These are phyloP conservation scores for Volucella bombylans DNA, from an alignment of 2,888 invertebrate species.

Conservation along the genomic window DNA sequence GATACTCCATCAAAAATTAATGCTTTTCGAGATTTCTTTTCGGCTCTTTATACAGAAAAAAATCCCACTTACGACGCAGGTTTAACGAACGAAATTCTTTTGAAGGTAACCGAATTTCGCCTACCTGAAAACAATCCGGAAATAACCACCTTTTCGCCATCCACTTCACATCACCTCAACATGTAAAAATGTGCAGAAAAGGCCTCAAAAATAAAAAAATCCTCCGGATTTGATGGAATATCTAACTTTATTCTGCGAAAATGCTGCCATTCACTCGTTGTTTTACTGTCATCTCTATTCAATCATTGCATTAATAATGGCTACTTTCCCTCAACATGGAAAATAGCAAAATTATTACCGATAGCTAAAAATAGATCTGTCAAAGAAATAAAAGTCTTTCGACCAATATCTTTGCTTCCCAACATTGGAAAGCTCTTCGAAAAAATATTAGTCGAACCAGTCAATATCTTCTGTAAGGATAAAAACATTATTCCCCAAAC, in stretches of 20 bases:
- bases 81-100: not conserved
- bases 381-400: not conserved
- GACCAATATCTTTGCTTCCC: conserved; percentile 6
- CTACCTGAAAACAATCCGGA: not conserved
- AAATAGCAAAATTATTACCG: too few species aligned
- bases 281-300: not conserved
- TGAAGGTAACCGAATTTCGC: not conserved
- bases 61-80: not conserved
- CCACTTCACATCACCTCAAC: conserved; percentile 9
- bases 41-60: not conserved
- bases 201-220: too few species aligned
- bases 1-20: conserved; percentile 18
- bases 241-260: not conserved
- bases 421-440: not conserved
- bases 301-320: too few species aligned
- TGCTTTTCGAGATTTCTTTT: conserved; percentile 21
- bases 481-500: conserved; percentile 9
- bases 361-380: too few species aligned
- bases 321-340: not conserved
- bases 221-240: too few species aligned
- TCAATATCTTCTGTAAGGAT: conserved; percentile 3
- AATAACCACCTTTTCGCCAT: not conserved
- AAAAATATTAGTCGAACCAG: conserved; percentile 1
- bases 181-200: conserved; percentile 3
- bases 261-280: not conserved